A percentile compares a stretch with the other conserved stretches of the same genome.
phyloP scores from a whole-genome alignment of 2,113 vertebrate species.

The Panthera uncia region DNA sequence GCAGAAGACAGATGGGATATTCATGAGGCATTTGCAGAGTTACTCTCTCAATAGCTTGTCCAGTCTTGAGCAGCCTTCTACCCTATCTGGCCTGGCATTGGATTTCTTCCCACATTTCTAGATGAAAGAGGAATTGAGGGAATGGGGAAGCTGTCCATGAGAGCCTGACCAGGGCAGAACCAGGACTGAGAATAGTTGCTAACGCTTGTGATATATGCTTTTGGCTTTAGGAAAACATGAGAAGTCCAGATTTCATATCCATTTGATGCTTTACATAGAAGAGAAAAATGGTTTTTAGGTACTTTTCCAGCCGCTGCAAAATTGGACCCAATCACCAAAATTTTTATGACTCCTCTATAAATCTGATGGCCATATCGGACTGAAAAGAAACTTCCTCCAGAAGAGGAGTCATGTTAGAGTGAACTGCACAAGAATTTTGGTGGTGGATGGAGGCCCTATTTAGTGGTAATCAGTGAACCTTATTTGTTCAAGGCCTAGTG shows the following conservation, averaged over 20 bases:
- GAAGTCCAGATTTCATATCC: background rate
- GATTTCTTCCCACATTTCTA: background rate
- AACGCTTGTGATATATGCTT: background rate
- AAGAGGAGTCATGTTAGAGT: background rate
- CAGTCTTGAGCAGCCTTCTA: background rate
- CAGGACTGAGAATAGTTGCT: background rate
- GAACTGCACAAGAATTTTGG: background rate
- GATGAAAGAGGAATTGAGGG: background rate
- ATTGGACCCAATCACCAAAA: background rate
- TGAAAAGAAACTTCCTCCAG: background rate
- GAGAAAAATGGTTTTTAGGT: background rate
- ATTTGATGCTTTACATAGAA: background rate
- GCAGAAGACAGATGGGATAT: background rate
- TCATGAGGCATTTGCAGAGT: background rate
- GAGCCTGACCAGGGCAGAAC: background rate
- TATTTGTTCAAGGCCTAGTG: background rate
- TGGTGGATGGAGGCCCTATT: background rate
- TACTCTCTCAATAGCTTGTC: background rate
- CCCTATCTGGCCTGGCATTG: background rate
- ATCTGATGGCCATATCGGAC: background rate
- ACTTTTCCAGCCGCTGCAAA: background rate
- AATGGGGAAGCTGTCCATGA: background rate
- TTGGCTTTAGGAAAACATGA: background rate
- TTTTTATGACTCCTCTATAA: conserved; percentile 9
- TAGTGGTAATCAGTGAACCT: background rate